Percentiles rank a stretch among this genome's conserved stretches.
Evolutionary conservation across 2,888 invertebrate species (phyloP).

Genomic region (Dryadula phaetusa): DNA sequence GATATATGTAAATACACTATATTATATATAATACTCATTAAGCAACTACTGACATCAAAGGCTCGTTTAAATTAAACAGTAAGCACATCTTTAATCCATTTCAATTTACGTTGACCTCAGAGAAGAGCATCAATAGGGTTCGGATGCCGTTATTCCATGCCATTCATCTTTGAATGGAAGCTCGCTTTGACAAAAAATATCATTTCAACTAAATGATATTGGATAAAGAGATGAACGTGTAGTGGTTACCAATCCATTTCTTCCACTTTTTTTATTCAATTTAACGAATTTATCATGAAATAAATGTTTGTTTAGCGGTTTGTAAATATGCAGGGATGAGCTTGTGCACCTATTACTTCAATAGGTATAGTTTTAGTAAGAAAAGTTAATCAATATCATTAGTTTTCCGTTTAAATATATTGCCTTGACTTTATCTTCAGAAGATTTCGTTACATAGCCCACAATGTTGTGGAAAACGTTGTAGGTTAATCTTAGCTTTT

Average conservation of each 20-base stretch:
- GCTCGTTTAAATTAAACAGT: slow-evolving; percentile 6
- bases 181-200: background rate
- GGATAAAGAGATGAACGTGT: background rate
- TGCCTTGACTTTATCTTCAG: no score
- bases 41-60: background rate
- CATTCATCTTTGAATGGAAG: slow-evolving; percentile 1
- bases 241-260: background rate
- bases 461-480: no score
- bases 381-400: no score
- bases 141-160: slow-evolving; percentile 7
- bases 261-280: background rate
- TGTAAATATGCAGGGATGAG: no score
- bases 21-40: background rate
- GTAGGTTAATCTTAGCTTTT: no score
- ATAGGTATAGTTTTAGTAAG: no score
- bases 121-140: background rate
- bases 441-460: no score
- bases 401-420: no score
- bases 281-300: background rate
- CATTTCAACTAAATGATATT: slow-evolving; percentile 1
- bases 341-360: no score
- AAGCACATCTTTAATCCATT: slow-evolving; percentile 14
- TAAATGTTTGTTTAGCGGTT: background rate
- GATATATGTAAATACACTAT: no score
- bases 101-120: slow-evolving; percentile 7